Percentiles rank a stretch among this genome's conserved stretches.
Conservation (phyloP, 1,140 invertebrate species). For the Episyrphus balteatus region DNA sequence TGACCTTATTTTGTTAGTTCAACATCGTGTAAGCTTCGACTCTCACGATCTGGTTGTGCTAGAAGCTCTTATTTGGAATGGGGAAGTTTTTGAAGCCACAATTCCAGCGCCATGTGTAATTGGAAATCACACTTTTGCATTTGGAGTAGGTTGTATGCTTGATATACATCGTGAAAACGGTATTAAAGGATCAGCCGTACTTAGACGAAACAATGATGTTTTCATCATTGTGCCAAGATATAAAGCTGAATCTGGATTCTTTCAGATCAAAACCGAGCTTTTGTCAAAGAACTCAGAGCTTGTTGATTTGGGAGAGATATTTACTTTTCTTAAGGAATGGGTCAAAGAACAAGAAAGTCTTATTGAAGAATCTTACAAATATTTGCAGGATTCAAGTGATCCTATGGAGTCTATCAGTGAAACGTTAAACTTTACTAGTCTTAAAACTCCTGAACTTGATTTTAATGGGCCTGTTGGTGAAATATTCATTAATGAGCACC, state of each 20-base stretch:
- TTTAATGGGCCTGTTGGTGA: constrained; percentile 16
- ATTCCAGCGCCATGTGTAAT: constrained; percentile 36
- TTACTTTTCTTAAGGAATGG: constrained; percentile 24
- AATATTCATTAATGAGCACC: constrained; percentile 17
- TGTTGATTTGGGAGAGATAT: constrained; percentile 26
- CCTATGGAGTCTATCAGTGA: too few species aligned
- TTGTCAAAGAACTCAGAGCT: constrained; percentile 25
- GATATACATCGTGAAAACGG: constrained; percentile 25
- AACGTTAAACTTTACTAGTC: constrained; percentile 1
- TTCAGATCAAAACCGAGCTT: constrained; percentile 21
- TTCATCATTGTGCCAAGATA: constrained; percentile 31
- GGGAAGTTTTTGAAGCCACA: constrained; percentile 37
- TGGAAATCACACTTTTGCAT: constrained; percentile 16
- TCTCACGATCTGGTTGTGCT: constrained; percentile 34
- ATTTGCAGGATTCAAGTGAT: not conserved
- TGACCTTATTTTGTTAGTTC: constrained; percentile 40
- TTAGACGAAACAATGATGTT: constrained; percentile 21
- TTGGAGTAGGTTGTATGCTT: constrained; percentile 34
- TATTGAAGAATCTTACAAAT: constrained; percentile 9
- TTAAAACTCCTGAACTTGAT: constrained; percentile 12
- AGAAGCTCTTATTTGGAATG: constrained; percentile 41
- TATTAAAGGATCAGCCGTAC: constrained; percentile 22
- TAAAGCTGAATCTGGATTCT: constrained; percentile 21
- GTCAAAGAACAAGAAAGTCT: constrained; percentile 20
- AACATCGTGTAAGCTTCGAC: constrained; percentile 36